Evolutionary conservation across 2,113 vertebrate genomes (phyloP).

Genomic region (Thamnaconus septentrionalis): DNA sequence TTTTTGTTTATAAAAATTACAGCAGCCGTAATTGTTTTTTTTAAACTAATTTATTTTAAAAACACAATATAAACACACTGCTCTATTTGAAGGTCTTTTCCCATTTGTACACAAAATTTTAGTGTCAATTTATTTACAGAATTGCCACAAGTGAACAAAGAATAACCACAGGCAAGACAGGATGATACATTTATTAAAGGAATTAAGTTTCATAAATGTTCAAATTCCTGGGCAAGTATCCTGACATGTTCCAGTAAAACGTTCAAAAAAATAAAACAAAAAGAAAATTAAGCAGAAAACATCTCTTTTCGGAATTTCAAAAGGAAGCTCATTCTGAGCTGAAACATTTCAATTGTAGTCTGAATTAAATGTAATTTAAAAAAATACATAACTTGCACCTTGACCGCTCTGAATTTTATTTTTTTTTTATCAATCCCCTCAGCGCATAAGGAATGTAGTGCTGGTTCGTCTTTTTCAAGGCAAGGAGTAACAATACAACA

Average conservation of each 20-base stretch:
- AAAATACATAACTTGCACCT: background rate
- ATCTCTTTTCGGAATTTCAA: background rate
- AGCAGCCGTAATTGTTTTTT: background rate
- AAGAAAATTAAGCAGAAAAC: background rate
- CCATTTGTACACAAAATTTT: slow-evolving; percentile 56
- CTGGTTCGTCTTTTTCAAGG: slow-evolving; percentile 28
- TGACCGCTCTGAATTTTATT: slow-evolving; percentile 6
- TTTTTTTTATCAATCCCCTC: slow-evolving; percentile 17
- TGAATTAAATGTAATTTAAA: slow-evolving; percentile 31
- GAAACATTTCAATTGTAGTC: slow-evolving; percentile 29
- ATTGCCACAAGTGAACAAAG: slow-evolving; percentile 27
- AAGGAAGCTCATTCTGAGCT: background rate
- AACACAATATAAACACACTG: slow-evolving; percentile 68
- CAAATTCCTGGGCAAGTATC: background rate
- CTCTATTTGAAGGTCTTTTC: slow-evolving; percentile 47
- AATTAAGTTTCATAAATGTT: background rate
- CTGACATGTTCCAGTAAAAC: slow-evolving; percentile 15
- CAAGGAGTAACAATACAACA: slow-evolving; percentile 32
- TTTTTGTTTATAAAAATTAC: no score
- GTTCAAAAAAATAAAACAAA: background rate
- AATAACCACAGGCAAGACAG: slow-evolving; percentile 15
- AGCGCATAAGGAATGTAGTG: slow-evolving; percentile 70
- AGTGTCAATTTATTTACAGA: slow-evolving; percentile 60
- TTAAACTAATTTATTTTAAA: slow-evolving; percentile 2
- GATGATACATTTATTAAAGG: background rate